These are phyloP conservation scores for Pteruthius melanotis DNA, from an alignment of 2,113 vertebrate species.

Conservation along the genomic window DNA sequence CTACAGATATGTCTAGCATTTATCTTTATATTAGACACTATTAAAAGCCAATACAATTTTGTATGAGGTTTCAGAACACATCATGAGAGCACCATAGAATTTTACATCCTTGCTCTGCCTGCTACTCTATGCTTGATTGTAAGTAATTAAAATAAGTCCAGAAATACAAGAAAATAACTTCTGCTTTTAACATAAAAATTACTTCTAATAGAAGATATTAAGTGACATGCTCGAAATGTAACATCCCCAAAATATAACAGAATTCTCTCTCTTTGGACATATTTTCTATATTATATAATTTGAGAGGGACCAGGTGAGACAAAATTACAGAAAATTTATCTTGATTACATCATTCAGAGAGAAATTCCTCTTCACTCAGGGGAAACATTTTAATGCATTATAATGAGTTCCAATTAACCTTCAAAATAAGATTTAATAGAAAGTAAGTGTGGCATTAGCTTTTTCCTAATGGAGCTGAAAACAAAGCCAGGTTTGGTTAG, in stretches of 20 bases:
- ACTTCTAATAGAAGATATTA: not conserved
- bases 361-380: not conserved
- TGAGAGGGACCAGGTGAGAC: not conserved
- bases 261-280: not conserved
- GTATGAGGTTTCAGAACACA: not conserved
- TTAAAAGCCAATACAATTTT: not conserved
- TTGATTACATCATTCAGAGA: not conserved
- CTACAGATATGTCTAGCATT: not conserved
- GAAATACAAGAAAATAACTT: not conserved
- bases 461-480: not conserved
- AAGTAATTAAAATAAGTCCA: not conserved
- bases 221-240: not conserved
- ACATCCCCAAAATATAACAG: not conserved
- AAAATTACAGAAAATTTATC: not conserved
- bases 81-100: not conserved
- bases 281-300: not conserved
- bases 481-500: not conserved
- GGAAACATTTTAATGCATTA: not conserved
- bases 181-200: not conserved
- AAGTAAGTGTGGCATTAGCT: not conserved
- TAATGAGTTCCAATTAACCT: slow-evolving; percentile 14
- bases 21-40: slow-evolving; percentile 5
- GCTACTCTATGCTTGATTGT: not conserved
- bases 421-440: slow-evolving; percentile 13
- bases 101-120: not conserved